Evolutionary conservation across 2,797 vertebrate species (phyloP).

Genomic region (Setipinna tenuifilis): DNA sequence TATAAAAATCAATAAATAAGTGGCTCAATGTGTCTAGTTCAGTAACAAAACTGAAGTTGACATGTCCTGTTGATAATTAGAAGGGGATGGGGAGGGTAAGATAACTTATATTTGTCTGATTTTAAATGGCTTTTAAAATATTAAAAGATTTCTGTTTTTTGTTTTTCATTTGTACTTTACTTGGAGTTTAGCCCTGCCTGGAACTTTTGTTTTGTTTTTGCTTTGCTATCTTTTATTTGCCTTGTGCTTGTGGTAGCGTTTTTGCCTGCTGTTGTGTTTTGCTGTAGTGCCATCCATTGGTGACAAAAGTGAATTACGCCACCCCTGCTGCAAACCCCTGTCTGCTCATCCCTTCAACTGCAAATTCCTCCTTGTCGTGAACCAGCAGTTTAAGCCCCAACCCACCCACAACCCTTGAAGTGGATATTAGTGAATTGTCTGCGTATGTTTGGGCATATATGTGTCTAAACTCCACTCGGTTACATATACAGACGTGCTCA

Average conservation of each 20-base stretch:
- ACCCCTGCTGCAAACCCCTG: slow-evolving; percentile 52
- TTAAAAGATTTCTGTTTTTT: slow-evolving; percentile 51
- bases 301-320: slow-evolving; percentile 73
- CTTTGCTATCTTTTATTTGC: slow-evolving; percentile 60
- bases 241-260: slow-evolving; percentile 75
- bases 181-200: slow-evolving; percentile 67
- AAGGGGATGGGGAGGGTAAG: slow-evolving; percentile 55
- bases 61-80: slow-evolving; percentile 71
- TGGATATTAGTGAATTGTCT: neutral
- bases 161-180: slow-evolving; percentile 64
- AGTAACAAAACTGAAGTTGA: slow-evolving; percentile 63
- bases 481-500: neutral
- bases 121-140: slow-evolving; percentile 53
- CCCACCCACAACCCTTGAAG: neutral
- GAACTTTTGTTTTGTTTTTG: slow-evolving; percentile 32
- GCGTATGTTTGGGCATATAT: neutral
- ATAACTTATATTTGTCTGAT: slow-evolving; percentile 67
- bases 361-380: neutral
- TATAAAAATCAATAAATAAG: slow-evolving; percentile 74
- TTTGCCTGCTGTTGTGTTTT: slow-evolving; percentile 78
- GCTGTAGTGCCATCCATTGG: slow-evolving; percentile 82
- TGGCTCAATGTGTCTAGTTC: slow-evolving; percentile 76
- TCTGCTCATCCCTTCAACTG: neutral
- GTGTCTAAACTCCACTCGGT: neutral
- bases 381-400: neutral